A percentile compares a stretch with the other conserved stretches of the same genome.
Evolutionary conservation across 92 coral and sea anemone genomes (phyloP).

Genomic region (Epizoanthus stellaris): DNA sequence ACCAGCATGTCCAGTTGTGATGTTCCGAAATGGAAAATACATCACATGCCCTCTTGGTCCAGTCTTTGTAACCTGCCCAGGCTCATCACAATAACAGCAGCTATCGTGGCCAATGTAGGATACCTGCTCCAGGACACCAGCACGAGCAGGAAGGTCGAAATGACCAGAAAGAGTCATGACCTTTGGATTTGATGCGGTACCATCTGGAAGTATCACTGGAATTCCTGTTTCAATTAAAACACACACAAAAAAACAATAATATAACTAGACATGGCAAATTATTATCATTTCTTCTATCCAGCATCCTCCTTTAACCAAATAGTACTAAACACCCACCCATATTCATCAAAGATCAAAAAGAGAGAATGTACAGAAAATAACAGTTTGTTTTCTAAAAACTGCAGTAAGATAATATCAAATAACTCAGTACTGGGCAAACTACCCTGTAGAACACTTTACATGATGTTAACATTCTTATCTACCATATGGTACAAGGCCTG

Average conservation of each 20-base stretch:
- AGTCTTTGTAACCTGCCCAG: constrained; percentile 53
- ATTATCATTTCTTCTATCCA: too few relatives aligned
- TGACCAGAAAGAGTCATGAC: constrained; percentile 62
- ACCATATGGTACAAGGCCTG: too few relatives aligned
- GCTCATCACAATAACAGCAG: constrained; percentile 51
- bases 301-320: too few relatives aligned
- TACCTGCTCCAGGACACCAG: constrained; percentile 59
- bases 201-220: constrained; percentile 46
- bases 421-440: too few relatives aligned
- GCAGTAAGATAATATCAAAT: too few relatives aligned
- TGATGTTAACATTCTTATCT: too few relatives aligned
- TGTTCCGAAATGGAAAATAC: constrained; percentile 39
- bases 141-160: constrained; percentile 70
- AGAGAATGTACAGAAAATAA: too few relatives aligned
- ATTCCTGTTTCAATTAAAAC: constrained; percentile 6
- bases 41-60: constrained; percentile 6
- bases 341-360: too few relatives aligned
- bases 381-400: too few relatives aligned
- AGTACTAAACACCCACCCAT: too few relatives aligned
- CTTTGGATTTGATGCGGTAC: constrained; percentile 26
- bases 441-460: too few relatives aligned
- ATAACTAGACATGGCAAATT: neutral
- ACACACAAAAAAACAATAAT: neutral
- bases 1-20: constrained; percentile 55
- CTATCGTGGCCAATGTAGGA: constrained; percentile 52